These are phyloP conservation scores for Cacoxenus indagator DNA, from an alignment of 2,888 invertebrate species.

Conservation along the genomic window DNA sequence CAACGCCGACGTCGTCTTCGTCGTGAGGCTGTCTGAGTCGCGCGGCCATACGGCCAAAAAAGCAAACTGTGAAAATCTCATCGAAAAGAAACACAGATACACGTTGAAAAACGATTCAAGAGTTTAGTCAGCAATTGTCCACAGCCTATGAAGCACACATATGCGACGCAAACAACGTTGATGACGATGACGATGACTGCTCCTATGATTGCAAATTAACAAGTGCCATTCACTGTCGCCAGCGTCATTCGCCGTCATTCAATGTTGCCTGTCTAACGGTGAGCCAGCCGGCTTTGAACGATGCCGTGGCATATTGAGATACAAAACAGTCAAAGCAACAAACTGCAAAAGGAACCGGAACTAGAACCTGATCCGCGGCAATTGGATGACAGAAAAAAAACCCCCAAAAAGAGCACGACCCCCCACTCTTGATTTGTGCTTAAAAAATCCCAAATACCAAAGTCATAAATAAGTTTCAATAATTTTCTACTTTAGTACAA, in stretches of 20 bases:
- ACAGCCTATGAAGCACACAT: slow-evolving; percentile 43
- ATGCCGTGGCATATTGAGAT: too few relatives aligned
- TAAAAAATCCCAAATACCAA: neutral
- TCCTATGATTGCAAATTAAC: neutral
- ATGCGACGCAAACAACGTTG: neutral
- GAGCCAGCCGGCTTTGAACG: too few relatives aligned
- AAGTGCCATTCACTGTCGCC: too few relatives aligned
- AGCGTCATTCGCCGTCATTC: too few relatives aligned
- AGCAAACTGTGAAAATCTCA: slow-evolving; percentile 21
- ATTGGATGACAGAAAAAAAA: too few relatives aligned
- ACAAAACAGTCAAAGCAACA: too few relatives aligned
- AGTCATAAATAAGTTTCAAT: neutral
- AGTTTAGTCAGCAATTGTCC: slow-evolving; percentile 59
- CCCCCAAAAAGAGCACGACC: too few relatives aligned
- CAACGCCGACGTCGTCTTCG: too few relatives aligned
- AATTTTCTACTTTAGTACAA: neutral
- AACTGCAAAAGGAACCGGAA: too few relatives aligned
- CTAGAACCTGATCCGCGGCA: too few relatives aligned
- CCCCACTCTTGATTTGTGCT: neutral
- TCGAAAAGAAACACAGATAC: slow-evolving; percentile 33
- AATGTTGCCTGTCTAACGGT: too few relatives aligned
- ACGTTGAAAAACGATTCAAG: slow-evolving; percentile 53
- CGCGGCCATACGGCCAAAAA: slow-evolving; percentile 12
- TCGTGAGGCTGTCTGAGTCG: neutral
- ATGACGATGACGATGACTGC: neutral